phyloP scores from a whole-genome alignment of 2,113 vertebrate species.

The Lycocorax pyrrhopterus region DNA sequence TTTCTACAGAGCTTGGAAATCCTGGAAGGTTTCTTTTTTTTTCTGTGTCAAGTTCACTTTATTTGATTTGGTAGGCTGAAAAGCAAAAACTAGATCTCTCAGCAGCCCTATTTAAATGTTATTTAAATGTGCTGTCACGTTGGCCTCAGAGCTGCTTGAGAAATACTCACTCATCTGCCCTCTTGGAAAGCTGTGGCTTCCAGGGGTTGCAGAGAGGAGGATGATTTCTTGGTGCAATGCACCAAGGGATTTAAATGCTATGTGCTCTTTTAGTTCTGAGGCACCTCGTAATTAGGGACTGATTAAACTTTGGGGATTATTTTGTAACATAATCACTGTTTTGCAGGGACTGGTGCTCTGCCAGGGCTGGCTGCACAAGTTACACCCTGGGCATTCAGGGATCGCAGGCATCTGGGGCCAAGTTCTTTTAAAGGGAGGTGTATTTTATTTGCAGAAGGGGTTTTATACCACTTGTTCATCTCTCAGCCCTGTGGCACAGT shows the following conservation, averaged over 20 bases:
- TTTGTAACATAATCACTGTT: background rate
- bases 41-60: background rate
- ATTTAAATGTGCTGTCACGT: background rate
- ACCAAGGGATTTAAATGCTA: background rate
- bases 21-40: background rate
- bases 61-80: background rate
- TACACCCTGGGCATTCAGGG: background rate
- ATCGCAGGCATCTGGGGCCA: background rate
- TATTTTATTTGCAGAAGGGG: background rate
- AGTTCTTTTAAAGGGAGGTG: background rate
- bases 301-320: background rate
- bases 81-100: background rate
- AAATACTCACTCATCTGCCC: background rate
- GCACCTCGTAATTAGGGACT: background rate
- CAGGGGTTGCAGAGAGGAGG: background rate
- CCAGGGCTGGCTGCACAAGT: background rate
- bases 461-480: background rate
- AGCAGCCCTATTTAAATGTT: background rate
- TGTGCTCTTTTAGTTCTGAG: background rate
- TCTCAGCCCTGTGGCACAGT: background rate
- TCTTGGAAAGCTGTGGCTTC: background rate
- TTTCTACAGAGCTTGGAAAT: background rate
- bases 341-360: background rate
- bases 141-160: background rate
- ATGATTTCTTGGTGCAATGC: slow-evolving; percentile 7